Base-by-base conservation (phyloP, 1,140 invertebrate species). In the Drosophila tsacasi region DNA sequence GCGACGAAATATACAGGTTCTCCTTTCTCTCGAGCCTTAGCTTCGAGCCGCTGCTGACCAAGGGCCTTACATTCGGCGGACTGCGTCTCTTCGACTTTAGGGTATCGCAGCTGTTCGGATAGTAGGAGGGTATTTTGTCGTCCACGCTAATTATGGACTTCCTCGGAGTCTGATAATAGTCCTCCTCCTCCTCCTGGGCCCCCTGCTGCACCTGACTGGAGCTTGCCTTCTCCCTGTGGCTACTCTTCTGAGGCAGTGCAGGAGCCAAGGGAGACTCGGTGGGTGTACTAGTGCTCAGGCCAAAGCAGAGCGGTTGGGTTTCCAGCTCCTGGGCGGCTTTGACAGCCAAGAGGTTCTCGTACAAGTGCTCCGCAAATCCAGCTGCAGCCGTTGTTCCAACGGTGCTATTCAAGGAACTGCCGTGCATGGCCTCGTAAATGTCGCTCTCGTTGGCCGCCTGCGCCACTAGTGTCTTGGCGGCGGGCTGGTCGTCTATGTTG, bases 71-170 rank as follows among this genome's bases (percentile, higher is more conserved):
- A 37, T 17, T 83, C 46, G 72, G 68, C 50, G 83, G 80, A 62
- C 86, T 86, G 39, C 86, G 80, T 32, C 92, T 79, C 40, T 85
- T 89, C 7, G 81, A 78, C 65, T 93, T 93, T 0, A 86, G 25
- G 0, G 90, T 89, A 44, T 93, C 92, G 62, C 92, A 93, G 44
- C 84, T 93, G 42, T 93, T 93, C 8, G 92, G 92, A 72, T 93
- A 93, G 52, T 93, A 93, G 0, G 92, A 93, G 3, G 92, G 92
- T 57, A 92, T 79, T 57, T 93, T 93, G 3, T 93, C 92, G 52
- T 93, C 92, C 15, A 93, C 75, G 57, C 87, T 93, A 8, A 91
- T 91, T 17, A 92, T 86, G 12, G 81, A 87, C 59, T 91, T 93
- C 3, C 92, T 76, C 3, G 92, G 92, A 3, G 92, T 93, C 59